Base-by-base conservation (phyloP, 2,888 invertebrate species). In the Poecilobothrus nobilitatus region DNA sequence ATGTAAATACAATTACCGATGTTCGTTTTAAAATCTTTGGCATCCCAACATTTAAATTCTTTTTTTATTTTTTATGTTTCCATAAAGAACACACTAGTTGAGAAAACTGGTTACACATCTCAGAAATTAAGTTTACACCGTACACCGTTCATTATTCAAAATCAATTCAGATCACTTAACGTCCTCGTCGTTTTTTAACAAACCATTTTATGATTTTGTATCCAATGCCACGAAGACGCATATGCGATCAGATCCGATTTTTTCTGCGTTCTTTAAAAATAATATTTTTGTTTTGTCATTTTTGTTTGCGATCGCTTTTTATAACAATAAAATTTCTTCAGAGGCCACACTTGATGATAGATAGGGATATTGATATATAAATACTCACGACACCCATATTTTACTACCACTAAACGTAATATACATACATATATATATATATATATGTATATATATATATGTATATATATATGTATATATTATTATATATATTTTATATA, bases 191-290 rank as follows among this genome's bases (percentile, higher is more conserved):
- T 27, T 5, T 27, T 22, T 12, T 20, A 63, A 63, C 21, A 22
- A 62, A 15, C 7, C 12, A 22, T 63, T 63, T 21, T 63, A 15
- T 22, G 63, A 9, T 15, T 53, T 53, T 53, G 27, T 18, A 12
- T 53, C 22, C 63, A 27, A 21, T 63, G 5, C 20, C 10, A 63
- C 63, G 63, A 63, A 63, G 63, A 63, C 63, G 63, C 22, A 21
- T 22, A 63, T 63, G 63, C 63, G 63, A 63, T 63, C 63, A 63
- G 53, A 53, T 53, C 53, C 53, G 53, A 53, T 53, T 53, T 53
- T 15, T 53, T 12, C 53, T 53, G 53, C 53, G n/a, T 53, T 18
- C 12, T 53, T 18, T 37, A 37, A 53, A 53, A 53, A 53, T 5
- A 4, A 4, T 27, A 27, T 27, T 27, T 27, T 27, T 27, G 5